Percentiles rank a stretch among this genome's conserved stretches.
Conservation (phyloP, 1,140 invertebrate genomes). For the Teleogryllus occipitalis region DNA sequence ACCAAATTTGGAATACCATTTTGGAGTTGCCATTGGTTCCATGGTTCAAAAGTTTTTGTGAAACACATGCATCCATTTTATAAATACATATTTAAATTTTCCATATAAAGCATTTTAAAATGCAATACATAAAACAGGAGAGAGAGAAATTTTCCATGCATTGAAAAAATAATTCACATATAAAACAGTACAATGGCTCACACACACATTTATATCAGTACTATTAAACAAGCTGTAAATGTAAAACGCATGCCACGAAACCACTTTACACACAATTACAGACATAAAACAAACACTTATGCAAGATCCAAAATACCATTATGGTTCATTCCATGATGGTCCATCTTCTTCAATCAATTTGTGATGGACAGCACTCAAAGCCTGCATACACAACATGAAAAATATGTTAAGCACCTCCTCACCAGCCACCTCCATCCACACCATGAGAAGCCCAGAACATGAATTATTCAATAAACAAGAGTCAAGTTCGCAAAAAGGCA, state of each 20-base stretch:
- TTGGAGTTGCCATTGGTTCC: too few relatives aligned
- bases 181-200: too few relatives aligned
- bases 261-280: not conserved
- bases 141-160: too few relatives aligned
- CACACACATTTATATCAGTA: too few relatives aligned
- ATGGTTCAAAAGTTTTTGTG: too few relatives aligned
- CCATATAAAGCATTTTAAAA: too few relatives aligned
- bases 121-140: too few relatives aligned
- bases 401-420: not conserved
- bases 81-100: too few relatives aligned
- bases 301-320: constrained; percentile 11
- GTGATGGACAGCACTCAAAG: constrained; percentile 19
- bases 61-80: too few relatives aligned
- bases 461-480: not conserved
- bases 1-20: too few relatives aligned
- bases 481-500: not conserved
- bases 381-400: constrained; percentile 17
- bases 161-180: too few relatives aligned
- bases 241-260: not conserved
- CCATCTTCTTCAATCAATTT: constrained; percentile 18
- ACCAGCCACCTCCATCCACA: not conserved
- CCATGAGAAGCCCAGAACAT: not conserved
- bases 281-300: not conserved
- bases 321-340: constrained; percentile 11
- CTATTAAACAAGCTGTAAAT: not conserved